phyloP scores from a whole-genome alignment of 2,113 vertebrate genomes.

The Camelus dromedarius region DNA sequence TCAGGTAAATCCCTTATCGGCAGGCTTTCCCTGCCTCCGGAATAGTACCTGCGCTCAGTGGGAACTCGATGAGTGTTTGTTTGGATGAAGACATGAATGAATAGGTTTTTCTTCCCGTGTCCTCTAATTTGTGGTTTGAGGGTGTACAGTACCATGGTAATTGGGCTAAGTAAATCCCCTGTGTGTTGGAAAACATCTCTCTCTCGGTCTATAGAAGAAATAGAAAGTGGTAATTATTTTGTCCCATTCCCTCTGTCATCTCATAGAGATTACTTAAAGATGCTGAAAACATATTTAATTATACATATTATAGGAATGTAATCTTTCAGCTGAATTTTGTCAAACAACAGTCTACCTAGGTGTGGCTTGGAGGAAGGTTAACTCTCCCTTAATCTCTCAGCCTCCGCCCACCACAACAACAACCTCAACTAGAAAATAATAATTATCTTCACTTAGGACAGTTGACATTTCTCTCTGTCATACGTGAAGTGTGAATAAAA shows the following conservation, averaged over 20 bases:
- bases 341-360: not conserved
- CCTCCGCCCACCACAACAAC: not conserved
- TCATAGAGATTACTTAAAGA: conserved; percentile 35
- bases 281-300: conserved; percentile 48
- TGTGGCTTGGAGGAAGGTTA: not conserved
- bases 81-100: not conserved
- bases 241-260: not conserved
- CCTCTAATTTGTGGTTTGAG: conserved; percentile 33
- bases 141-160: not conserved
- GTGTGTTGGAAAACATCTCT: conserved; percentile 61
- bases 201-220: conserved; percentile 51
- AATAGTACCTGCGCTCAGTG: not conserved
- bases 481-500: not conserved
- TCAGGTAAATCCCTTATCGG: not conserved
- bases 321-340: conserved; percentile 49
- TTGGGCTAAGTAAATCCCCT: conserved; percentile 42
- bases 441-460: not conserved
- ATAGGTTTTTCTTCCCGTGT: not conserved
- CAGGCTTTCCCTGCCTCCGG: not conserved
- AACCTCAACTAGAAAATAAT: not conserved
- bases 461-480: not conserved
- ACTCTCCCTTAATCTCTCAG: not conserved
- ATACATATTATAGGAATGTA: conserved; percentile 4
- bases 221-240: conserved; percentile 63
- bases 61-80: not conserved